Base-by-base conservation (phyloP, 2,113 vertebrate genomes). In the Austrofundulus limnaeus region DNA sequence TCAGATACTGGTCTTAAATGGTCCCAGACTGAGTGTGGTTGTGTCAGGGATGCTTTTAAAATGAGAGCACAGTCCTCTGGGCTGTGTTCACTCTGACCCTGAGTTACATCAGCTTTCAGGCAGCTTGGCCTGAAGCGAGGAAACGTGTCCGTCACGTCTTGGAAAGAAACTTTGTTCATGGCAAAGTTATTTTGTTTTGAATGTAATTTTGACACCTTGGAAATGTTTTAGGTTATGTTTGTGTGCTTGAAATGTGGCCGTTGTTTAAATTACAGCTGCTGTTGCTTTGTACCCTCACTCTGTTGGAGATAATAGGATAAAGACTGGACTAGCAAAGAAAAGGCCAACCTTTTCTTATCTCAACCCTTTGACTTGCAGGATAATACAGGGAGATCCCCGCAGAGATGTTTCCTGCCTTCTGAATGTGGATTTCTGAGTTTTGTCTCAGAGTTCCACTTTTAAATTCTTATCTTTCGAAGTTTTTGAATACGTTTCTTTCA, bases 61-160 rank as follows among this genome's bases (percentile, higher is more conserved):
- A 70, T 71, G 68, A 78, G 64, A 64, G 46, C 34, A 17, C 6
- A 6, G 5, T 73, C 71, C 57, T 23, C 53, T 61, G 77, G 61
- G 66, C 49, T 55, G 64, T 50, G 70, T 71, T 78, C 34, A 0
- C 63, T 57, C 66, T 80, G 77, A 85, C 80, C 80, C 67, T 58
- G 56, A 62, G 68, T 84, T 77, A 72, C 81, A 84, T 85, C 82
- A 85, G 82, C 61, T 80, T 64, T 82, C 80, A 81, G 61, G 43
- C 48, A 61, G 72, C 64, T 39, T 72, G n/a, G n/a, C 24, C 5
- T 2, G 60, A 70, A 70, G 75, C 72, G 41, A 72, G 43, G 55
- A 28, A 60, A 69, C 47, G 56, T 71, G 20, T 16, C 65, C 66
- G 51, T 76, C 70, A 72, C 24, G 25, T 60, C 62, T 39, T 9